Conservation (phyloP, 2,797 vertebrate genomes). For the Amazona finschi region DNA sequence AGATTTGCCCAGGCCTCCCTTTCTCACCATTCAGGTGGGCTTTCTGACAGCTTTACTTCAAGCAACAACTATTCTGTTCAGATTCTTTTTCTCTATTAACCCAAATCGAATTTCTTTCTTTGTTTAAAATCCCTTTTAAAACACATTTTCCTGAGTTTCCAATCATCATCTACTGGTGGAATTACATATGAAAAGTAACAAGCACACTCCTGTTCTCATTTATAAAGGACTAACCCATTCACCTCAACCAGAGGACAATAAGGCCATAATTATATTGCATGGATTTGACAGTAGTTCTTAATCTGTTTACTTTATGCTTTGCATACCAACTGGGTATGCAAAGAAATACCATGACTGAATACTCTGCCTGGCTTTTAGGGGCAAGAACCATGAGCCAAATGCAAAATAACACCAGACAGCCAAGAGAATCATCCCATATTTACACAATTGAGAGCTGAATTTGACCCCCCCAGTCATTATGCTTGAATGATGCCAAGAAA, state of each 20-base stretch:
- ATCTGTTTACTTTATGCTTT: not conserved
- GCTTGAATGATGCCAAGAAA: conserved; percentile 37
- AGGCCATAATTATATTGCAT: not conserved
- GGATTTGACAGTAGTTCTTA: not conserved
- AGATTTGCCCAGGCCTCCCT: not conserved
- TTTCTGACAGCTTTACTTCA: not conserved
- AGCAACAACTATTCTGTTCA: not conserved
- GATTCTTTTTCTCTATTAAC: not conserved
- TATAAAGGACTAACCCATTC: not conserved
- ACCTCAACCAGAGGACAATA: not conserved
- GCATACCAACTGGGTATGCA: not conserved
- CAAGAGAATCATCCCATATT: conserved; percentile 40
- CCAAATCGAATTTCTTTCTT: not conserved
- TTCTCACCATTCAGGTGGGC: not conserved
- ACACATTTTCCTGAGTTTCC: not conserved
- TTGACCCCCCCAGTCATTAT: conserved; percentile 26
- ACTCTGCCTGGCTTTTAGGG: not conserved
- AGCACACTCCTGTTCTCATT: not conserved
- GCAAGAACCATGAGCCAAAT: conserved; percentile 17
- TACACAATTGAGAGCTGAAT: conserved; percentile 36
- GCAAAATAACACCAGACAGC: conserved; percentile 27
- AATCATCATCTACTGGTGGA: not conserved
- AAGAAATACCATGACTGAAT: not conserved
- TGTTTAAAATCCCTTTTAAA: not conserved
- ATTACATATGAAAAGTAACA: not conserved